Percentiles rank a stretch among this genome's conserved stretches.
Conservation (phyloP, 2,797 vertebrate genomes). For the Phalloptychus januarius region DNA sequence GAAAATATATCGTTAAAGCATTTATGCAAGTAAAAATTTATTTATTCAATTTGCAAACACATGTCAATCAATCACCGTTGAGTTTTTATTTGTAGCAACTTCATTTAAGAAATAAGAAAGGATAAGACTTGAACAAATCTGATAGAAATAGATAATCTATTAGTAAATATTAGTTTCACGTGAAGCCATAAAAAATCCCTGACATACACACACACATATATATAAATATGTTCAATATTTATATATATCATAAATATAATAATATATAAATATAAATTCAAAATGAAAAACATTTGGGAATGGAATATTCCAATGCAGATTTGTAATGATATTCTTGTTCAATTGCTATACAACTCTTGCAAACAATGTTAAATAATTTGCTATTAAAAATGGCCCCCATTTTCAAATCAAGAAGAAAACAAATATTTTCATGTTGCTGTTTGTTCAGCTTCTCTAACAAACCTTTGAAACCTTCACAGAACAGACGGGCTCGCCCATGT, state of each 20-base stretch:
- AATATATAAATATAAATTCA: not conserved
- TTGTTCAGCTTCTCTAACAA: too few species aligned
- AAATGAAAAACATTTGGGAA: not conserved
- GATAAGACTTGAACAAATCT: not conserved
- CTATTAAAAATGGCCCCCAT: not conserved
- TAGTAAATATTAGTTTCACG: not conserved
- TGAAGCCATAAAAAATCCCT: not conserved
- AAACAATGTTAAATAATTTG: not conserved
- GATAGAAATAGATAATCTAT: not conserved
- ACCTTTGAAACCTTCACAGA: too few species aligned
- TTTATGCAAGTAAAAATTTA: not conserved
- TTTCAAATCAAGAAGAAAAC: not conserved
- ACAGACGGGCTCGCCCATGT: too few species aligned
- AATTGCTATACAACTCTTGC: not conserved
- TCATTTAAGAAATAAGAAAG: not conserved
- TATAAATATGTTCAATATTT: too few species aligned
- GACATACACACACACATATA: too few species aligned
- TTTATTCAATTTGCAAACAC: not conserved
- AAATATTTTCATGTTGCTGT: not conserved
- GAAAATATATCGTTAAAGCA: not conserved
- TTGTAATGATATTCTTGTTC: not conserved
- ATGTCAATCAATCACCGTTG: not conserved
- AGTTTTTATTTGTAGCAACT: not conserved
- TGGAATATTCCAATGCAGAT: not conserved
- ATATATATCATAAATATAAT: too few species aligned